Conservation (phyloP, 1,140 invertebrate genomes). For the Oedothorax gibbosus region DNA sequence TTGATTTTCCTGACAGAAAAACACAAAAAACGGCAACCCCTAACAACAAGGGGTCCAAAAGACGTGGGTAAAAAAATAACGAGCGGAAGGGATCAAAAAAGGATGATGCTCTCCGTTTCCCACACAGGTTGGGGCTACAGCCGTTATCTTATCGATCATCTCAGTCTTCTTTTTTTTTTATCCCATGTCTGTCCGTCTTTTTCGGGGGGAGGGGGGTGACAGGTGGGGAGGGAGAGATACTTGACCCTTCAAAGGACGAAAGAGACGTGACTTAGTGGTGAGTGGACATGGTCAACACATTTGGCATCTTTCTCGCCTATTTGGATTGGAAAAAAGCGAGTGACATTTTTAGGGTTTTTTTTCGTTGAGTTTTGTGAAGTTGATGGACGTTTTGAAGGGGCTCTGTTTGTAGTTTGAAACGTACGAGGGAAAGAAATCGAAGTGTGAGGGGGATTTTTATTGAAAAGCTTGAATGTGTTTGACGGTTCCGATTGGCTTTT, state of each 20-base stretch:
- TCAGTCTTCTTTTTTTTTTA: background rate
- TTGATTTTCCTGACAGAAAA: background rate
- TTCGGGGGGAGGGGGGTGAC: background rate
- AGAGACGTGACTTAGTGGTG: constrained; percentile 50
- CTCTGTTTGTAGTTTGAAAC: too few relatives aligned
- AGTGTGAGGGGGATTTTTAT: too few relatives aligned
- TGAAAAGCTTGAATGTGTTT: too few relatives aligned
- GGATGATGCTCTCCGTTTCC: constrained; percentile 35
- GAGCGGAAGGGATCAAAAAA: constrained; percentile 2
- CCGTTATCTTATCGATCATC: constrained; percentile 35
- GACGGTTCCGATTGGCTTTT: too few relatives aligned
- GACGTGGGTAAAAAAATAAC: constrained; percentile 31
- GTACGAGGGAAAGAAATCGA: too few relatives aligned
- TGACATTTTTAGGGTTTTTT: background rate
- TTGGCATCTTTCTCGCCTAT: constrained; percentile 36
- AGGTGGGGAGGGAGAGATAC: constrained; percentile 26
- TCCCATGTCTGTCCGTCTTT: background rate
- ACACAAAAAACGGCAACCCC: background rate
- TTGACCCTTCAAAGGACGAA: constrained; percentile 54
- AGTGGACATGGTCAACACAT: constrained; percentile 37
- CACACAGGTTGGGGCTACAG: constrained; percentile 39
- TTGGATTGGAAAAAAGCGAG: background rate
- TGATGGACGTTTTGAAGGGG: too few relatives aligned
- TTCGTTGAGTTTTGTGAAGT: too few relatives aligned
- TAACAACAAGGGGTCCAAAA: background rate